Evolutionary conservation across 2,113 vertebrate species (phyloP).

Genomic region (Dinomys branickii): DNA sequence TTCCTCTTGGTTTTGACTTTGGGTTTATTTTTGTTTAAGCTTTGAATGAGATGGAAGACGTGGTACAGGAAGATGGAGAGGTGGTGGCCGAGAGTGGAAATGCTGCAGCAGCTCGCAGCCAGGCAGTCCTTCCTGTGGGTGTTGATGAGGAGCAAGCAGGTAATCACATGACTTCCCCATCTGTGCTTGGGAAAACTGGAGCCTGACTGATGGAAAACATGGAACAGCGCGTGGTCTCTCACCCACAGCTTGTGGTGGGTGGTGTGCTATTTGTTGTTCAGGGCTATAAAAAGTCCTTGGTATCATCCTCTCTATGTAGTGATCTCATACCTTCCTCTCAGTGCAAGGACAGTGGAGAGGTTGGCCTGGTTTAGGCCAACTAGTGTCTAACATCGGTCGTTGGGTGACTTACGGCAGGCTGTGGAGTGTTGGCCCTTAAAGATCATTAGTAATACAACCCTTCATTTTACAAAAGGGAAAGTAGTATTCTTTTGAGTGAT

Average conservation of each 20-base stretch:
- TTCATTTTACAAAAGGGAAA: background rate
- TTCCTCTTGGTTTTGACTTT: slow-evolving; percentile 43
- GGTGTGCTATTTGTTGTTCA: background rate
- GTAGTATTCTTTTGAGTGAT: background rate
- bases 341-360: background rate
- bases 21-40: slow-evolving; percentile 84
- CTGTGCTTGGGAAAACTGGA: background rate
- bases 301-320: background rate
- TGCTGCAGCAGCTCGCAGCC: slow-evolving; percentile 82
- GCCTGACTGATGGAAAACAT: background rate
- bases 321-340: background rate
- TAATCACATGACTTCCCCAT: slow-evolving; percentile 74
- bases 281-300: background rate
- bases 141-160: slow-evolving; percentile 97
- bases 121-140: slow-evolving; percentile 86
- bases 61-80: slow-evolving; percentile 90
- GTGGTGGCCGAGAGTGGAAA: slow-evolving; percentile 83
- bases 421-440: background rate
- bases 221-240: background rate
- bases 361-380: background rate
- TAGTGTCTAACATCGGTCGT: background rate
- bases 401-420: background rate
- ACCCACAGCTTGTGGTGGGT: background rate
- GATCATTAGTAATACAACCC: background rate
- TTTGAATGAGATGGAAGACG: slow-evolving; percentile 92